A percentile compares a stretch with the other conserved stretches of the same genome.
phyloP scores from a whole-genome alignment of 2,797 vertebrate genomes.

The Mycteria americana region DNA sequence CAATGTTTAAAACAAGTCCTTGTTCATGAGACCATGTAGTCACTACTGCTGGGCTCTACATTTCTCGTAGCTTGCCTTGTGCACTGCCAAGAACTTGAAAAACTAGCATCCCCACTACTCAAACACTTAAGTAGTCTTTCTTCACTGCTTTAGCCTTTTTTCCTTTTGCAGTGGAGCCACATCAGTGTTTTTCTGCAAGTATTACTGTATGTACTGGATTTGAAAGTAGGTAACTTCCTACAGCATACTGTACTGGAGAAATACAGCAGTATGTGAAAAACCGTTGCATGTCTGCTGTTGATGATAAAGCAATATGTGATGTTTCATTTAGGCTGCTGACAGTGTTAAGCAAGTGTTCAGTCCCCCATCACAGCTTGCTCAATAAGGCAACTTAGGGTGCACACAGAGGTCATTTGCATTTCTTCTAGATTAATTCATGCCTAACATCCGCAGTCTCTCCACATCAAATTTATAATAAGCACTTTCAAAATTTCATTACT shows the following conservation, averaged over 20 bases:
- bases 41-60: not conserved
- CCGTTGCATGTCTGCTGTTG: not conserved
- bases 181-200: not conserved
- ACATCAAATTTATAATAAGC: not conserved
- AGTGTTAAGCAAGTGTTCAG: not conserved
- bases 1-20: not conserved
- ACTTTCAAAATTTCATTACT: not conserved
- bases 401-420: not conserved
- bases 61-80: not conserved
- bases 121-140: not conserved
- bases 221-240: not conserved
- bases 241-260: not conserved
- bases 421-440: not conserved
- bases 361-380: not conserved
- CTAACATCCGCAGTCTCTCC: not conserved
- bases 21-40: not conserved
- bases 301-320: not conserved
- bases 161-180: not conserved
- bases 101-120: not conserved
- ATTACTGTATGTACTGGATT: not conserved
- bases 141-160: not conserved
- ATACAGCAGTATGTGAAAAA: not conserved
- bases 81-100: not conserved
- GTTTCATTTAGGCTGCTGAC: not conserved
- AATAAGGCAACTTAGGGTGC: not conserved